These are phyloP conservation scores for Fistularia commersonii DNA, from an alignment of 2,797 vertebrate species.

Conservation along the genomic window DNA sequence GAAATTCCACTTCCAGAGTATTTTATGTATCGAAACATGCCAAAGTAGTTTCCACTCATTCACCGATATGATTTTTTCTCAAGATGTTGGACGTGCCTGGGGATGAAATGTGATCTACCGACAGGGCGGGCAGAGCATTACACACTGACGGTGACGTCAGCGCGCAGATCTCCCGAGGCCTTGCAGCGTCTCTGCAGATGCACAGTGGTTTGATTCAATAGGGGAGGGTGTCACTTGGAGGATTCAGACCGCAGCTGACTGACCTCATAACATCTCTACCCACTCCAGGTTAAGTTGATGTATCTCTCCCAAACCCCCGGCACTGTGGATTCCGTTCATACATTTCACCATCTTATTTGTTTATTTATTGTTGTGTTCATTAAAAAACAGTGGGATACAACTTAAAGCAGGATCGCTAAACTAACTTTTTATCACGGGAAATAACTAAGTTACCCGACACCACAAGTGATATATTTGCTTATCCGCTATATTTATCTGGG, in stretches of 20 bases:
- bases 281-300: slow-evolving; percentile 18
- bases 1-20: too few species aligned
- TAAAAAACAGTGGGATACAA: too few species aligned
- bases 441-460: too few species aligned
- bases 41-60: too few species aligned
- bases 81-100: too few species aligned
- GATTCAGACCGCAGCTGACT: slow-evolving; percentile 42
- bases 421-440: too few species aligned
- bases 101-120: slow-evolving; percentile 39
- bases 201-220: slow-evolving; percentile 43
- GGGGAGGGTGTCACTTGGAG: slow-evolving; percentile 36
- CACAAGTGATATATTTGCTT: too few species aligned
- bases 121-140: slow-evolving; percentile 57
- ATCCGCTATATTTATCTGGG: too few species aligned
- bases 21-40: too few species aligned
- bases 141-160: slow-evolving; percentile 65
- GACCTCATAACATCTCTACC: slow-evolving; percentile 42
- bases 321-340: not conserved
- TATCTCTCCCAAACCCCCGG: slow-evolving; percentile 1
- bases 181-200: slow-evolving; percentile 64
- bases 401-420: too few species aligned
- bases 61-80: too few species aligned
- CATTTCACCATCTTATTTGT: slow-evolving; percentile 5
- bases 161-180: slow-evolving; percentile 42
- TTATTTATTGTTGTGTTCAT: slow-evolving; percentile 1